Base-by-base conservation (phyloP, 2,888 invertebrate genomes). In the Diploptera punctata region DNA sequence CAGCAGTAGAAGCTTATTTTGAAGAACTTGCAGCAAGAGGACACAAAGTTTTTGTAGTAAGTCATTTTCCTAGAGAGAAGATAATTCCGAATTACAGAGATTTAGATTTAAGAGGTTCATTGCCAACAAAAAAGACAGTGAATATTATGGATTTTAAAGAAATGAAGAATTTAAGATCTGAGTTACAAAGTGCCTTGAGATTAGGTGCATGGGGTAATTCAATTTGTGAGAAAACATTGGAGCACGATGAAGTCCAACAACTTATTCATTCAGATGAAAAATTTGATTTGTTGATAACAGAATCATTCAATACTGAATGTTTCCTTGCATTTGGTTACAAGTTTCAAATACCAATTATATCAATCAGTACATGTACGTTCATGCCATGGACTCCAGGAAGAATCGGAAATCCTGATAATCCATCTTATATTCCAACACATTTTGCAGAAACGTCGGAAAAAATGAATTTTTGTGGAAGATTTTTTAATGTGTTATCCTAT, bases 251-350 rank as follows among this genome's bases (percentile, higher is more conserved):
- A 9, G 52, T 43, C 9, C 72, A 49, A 18, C 9, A 49, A 4
- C 61, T 72, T 18, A 24, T 68, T 21, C 43, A 13, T 7, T 68
- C 68, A 16, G 19, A 24, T 16, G 31, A 61, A n/a, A 33, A 19
- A 16, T 72, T 77, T 73, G 80, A 81, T 70, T 68, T 81, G 2
- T 74, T 81, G 5, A 74, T 81, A 18, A 70, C 77, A 18, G 78
- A 79, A 52, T 71, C 78, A 2, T 77, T 79, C 68, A 77, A 77
- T 62, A 78, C 77, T 31, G 79, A 79, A 24, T 79, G 80, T 67
- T 77, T 76, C 26, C 61, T 78, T 5, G 79, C 77, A 7, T 72
- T 79, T 1, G 77, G 77, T 3, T 75, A 79, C 65, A 73, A 76
- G 16, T 74, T 78, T 24, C 52, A 70, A 10, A 75, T 71, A 4